Evolutionary conservation across 2,888 invertebrate species (phyloP), one percentile per base, ranked within the genome.

Genomic region (Quadriops clusia): DNA sequence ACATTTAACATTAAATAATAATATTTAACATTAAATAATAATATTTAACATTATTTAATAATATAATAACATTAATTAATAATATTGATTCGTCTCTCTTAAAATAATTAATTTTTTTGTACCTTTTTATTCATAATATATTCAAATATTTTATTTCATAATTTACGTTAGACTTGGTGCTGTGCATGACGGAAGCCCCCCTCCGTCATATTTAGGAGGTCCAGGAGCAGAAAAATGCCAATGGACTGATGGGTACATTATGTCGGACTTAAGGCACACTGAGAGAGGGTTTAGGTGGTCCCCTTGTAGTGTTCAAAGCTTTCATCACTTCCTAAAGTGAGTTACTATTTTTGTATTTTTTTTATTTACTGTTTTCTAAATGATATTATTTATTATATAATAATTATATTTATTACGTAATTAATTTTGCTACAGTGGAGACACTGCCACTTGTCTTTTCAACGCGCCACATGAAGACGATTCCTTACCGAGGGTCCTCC

Each of bases 271-370:
- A 39, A 67, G 91, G 48, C 91, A 91, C 60, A 91, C 91, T 1
- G 91, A 91, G 63, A 79, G 90, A 54, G 91, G 91, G 14, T 93
- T 93, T 70, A 71, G 86, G 46, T 93, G 91, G 91, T 90, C 90
- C 5, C 77, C 87, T 12, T 93, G 91, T 63, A 87, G 85, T 48
- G 79, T 90, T 32, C 79, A 86, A 44, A 90, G 89, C 54, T 93
- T 93, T 64, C 89, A 91, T 64, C 91, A 91, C 63, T 93, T 91
- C 61, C 68, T 91, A 42, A 90, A 91, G 91, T 91, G 64, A 70
- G 74, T 63, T 28, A 7, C 7, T 12, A 22, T 6, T 14, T 32
- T 27, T n/a, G n/a, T 27, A 4, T 33, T 17, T 35, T 23, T 37
- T 7, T 24, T 16, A 11, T 14, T n/a, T 13, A 30, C 17, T 17